phyloP scores from a whole-genome alignment of 2,797 vertebrate genomes.

The Rhodeus uyekii region DNA sequence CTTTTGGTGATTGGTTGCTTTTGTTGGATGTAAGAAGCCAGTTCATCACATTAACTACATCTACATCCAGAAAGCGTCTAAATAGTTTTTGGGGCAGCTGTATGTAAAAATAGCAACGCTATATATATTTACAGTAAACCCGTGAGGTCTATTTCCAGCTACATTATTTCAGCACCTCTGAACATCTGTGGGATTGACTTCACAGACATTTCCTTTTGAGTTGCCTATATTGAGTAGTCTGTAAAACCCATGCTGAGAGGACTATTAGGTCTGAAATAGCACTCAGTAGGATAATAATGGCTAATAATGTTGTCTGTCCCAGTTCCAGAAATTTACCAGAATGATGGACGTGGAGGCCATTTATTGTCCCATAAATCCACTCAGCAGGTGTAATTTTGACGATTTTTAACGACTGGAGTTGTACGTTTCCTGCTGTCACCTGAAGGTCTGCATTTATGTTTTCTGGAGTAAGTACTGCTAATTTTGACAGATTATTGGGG shows the following conservation, averaged over 20 bases:
- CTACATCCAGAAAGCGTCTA: slow-evolving; percentile 3
- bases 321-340: slow-evolving; percentile 15
- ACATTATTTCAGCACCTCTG: not conserved
- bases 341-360: slow-evolving; percentile 18
- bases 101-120: not conserved
- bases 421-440: slow-evolving; percentile 10
- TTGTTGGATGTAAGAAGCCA: not conserved
- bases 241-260: slow-evolving; percentile 33
- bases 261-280: slow-evolving; percentile 32
- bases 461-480: not conserved
- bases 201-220: slow-evolving; percentile 8
- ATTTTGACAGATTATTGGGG: not conserved
- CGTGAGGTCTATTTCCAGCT: slow-evolving; percentile 2
- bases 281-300: slow-evolving; percentile 46
- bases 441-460: not conserved
- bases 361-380: slow-evolving; percentile 29
- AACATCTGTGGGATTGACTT: slow-evolving; percentile 17
- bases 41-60: not conserved
- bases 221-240: slow-evolving; percentile 29
- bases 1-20: not conserved
- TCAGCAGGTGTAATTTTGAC: slow-evolving; percentile 3
- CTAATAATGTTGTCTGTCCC: slow-evolving; percentile 45
- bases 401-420: not conserved
- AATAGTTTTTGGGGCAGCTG: not conserved
- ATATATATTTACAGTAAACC: slow-evolving; percentile 24